Conservation (phyloP, 2,888 invertebrate species). For the Nephrotoma guestfalica region DNA sequence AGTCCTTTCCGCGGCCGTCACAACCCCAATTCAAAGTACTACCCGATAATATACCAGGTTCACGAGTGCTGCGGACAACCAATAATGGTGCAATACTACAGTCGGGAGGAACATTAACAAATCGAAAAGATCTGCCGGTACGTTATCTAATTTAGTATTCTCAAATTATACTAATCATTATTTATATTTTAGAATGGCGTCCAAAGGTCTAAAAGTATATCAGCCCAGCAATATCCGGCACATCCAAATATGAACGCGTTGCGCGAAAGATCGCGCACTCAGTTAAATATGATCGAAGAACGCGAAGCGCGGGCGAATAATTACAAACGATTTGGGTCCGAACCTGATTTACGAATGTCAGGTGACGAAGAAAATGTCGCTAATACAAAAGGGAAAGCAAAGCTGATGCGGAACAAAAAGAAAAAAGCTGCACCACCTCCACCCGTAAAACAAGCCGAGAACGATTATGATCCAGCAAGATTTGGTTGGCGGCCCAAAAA, state of each 20-base stretch:
- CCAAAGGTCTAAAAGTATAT: constrained; percentile 10
- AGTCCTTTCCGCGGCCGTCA: neutral
- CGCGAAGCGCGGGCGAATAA: neutral
- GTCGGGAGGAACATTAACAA: constrained; percentile 70
- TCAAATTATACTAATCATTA: neutral
- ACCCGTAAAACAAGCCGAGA: constrained; percentile 20
- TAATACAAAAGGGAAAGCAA: constrained; percentile 23
- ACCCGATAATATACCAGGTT: constrained; percentile 47
- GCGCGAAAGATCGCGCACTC: neutral
- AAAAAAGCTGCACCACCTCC: constrained; percentile 68
- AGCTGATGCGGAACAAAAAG: constrained; percentile 40
- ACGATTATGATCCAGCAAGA: constrained; percentile 3
- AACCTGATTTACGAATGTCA: constrained; percentile 46
- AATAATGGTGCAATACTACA: constrained; percentile 73
- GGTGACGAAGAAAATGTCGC: constrained; percentile 9
- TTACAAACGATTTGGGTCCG: constrained; percentile 53
- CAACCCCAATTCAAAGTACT: constrained; percentile 41
- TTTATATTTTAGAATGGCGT: constrained; percentile 5
- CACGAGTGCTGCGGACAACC: constrained; percentile 49
- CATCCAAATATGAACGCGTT: constrained; percentile 7
- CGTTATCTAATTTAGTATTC: neutral
- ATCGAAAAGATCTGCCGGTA: constrained; percentile 33
- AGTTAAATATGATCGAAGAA: neutral
- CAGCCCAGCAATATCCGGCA: constrained; percentile 5
- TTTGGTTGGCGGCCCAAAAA: constrained; percentile 7